These are phyloP conservation scores for Mythimna vitellina DNA, from an alignment of 2,888 invertebrate genomes.

Conservation along the genomic window DNA sequence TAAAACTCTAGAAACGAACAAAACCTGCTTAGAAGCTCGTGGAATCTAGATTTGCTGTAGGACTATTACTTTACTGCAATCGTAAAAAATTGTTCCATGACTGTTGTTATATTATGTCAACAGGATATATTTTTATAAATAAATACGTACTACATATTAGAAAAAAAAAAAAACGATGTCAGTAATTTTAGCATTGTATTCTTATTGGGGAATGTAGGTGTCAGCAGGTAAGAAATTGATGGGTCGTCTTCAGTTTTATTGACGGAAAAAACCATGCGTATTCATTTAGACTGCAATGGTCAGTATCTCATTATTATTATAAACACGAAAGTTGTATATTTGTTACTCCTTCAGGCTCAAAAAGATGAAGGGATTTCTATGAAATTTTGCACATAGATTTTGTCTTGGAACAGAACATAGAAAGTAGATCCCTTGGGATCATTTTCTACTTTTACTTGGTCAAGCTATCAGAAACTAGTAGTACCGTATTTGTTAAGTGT, in stretches of 20 bases:
- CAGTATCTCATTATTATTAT: not conserved
- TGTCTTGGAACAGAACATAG: too few species aligned
- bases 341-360: too few species aligned
- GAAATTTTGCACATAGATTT: too few species aligned
- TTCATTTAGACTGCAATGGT: slow-evolving; percentile 1
- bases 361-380: too few species aligned
- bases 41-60: not conserved
- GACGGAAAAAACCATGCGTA: slow-evolving; percentile 28
- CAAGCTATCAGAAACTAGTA: too few species aligned
- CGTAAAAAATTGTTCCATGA: slow-evolving; percentile 7
- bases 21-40: slow-evolving; percentile 46
- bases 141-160: not conserved
- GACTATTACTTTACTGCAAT: not conserved
- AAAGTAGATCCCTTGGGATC: too few species aligned
- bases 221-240: slow-evolving; percentile 27
- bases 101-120: slow-evolving; percentile 19
- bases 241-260: slow-evolving; percentile 7
- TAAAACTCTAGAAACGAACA: slow-evolving; percentile 28
- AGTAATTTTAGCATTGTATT: slow-evolving; percentile 24
- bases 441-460: too few species aligned
- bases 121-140: slow-evolving; percentile 55
- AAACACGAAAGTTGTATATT: too few species aligned
- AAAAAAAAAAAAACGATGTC: slow-evolving; percentile 8
- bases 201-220: slow-evolving; percentile 31
- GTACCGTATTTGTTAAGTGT: not conserved